These are phyloP conservation scores for Cheilosia vernalis DNA, from an alignment of 2,888 invertebrate species.

Conservation along the genomic window DNA sequence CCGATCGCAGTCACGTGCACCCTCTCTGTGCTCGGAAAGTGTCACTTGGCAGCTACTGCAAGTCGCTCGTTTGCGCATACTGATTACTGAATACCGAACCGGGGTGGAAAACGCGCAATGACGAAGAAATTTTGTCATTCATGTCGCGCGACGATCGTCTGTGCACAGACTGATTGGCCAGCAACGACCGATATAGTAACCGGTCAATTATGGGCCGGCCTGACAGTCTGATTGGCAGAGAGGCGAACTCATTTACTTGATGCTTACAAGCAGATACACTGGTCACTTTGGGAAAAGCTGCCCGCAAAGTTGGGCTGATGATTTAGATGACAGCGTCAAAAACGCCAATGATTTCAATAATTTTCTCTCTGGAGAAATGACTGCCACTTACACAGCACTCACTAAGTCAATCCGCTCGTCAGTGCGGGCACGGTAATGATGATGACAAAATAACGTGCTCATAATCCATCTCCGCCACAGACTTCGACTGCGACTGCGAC, in stretches of 20 bases:
- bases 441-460: constrained; percentile 75
- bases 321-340: constrained; percentile 48
- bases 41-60: constrained; percentile 67
- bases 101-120: background rate
- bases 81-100: constrained; percentile 47
- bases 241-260: constrained; percentile 68
- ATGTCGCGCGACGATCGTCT: constrained; percentile 52
- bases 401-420: constrained; percentile 47
- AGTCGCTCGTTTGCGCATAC: constrained; percentile 64
- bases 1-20: constrained; percentile 63
- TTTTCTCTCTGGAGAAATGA: constrained; percentile 70
- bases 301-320: constrained; percentile 23
- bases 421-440: constrained; percentile 59
- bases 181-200: constrained; percentile 54
- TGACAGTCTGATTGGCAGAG: constrained; percentile 74
- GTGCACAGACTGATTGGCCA: constrained; percentile 64
- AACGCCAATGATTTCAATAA: constrained; percentile 60
- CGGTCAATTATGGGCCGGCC: constrained; percentile 72
- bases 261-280: constrained; percentile 58
- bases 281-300: constrained; percentile 66
- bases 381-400: constrained; percentile 54
- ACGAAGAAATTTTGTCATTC: constrained; percentile 69
- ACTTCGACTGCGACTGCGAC: background rate
- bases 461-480: constrained; percentile 71
- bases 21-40: constrained; percentile 58